Evolutionary conservation across 2,113 vertebrate genomes (phyloP).

Genomic region (Pyrgilauda ruficollis): DNA sequence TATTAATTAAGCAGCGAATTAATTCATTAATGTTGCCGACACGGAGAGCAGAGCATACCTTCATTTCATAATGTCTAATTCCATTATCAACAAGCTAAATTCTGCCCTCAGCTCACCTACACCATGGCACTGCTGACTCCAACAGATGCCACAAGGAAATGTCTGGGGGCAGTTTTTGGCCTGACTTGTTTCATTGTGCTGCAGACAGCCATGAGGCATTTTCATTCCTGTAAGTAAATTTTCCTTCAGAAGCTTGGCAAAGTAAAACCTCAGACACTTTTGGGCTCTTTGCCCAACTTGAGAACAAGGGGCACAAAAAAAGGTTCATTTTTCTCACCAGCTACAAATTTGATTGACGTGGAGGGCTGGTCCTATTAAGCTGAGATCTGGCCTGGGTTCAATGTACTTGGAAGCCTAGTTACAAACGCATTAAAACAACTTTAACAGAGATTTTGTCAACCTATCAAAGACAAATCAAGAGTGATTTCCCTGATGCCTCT

Average conservation of each 20-base stretch:
- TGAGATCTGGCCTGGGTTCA: conserved; percentile 60
- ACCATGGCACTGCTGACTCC: neutral
- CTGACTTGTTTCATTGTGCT: neutral
- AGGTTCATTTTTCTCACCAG: conserved; percentile 54
- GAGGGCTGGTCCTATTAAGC: conserved; percentile 48
- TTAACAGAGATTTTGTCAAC: conserved; percentile 66
- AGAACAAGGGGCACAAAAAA: conserved; percentile 57
- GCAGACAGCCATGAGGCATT: neutral
- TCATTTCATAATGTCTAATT: neutral
- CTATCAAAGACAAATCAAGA: conserved; percentile 65
- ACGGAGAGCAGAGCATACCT: neutral
- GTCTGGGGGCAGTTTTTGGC: neutral
- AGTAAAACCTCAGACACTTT: conserved; percentile 44
- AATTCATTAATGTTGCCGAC: conserved; percentile 24
- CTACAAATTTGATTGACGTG: conserved; percentile 42
- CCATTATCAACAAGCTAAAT: conserved; percentile 1
- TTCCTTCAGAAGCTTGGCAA: conserved; percentile 38
- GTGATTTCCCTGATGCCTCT: conserved; percentile 48
- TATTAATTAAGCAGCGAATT: conserved; percentile 42
- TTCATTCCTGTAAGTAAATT: conserved; percentile 23
- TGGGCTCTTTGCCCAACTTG: conserved; percentile 48
- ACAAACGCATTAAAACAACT: conserved; percentile 63
- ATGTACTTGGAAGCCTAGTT: conserved; percentile 53
- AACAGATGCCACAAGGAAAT: neutral
- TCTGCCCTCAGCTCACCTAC: neutral